These are phyloP conservation scores for Coregonus suidteri DNA, from an alignment of 2,797 vertebrate species.

Conservation along the genomic window DNA sequence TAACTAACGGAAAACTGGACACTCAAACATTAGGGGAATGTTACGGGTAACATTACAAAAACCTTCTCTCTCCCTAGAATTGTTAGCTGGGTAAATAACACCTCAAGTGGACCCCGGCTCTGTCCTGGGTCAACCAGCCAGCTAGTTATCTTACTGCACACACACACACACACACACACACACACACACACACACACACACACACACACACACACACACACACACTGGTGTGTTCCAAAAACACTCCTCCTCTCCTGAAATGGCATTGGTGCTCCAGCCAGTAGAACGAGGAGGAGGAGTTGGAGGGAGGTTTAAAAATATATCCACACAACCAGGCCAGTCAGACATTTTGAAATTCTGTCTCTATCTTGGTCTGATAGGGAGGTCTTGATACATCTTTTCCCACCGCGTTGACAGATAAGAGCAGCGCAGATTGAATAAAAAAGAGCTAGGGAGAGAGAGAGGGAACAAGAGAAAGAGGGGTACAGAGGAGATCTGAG, in stretches of 20 bases:
- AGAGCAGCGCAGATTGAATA: slow-evolving; percentile 72
- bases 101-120: slow-evolving; percentile 20
- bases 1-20: too few relatives aligned
- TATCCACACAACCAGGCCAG: slow-evolving; percentile 48
- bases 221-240: slow-evolving; percentile 56
- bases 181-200: not conserved
- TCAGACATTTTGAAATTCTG: slow-evolving; percentile 78
- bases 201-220: slow-evolving; percentile 1
- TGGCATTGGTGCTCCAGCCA: slow-evolving; percentile 28
- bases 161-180: not conserved
- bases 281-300: slow-evolving; percentile 24
- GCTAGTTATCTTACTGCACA: not conserved
- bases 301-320: slow-evolving; percentile 61
- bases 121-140: not conserved
- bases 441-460: slow-evolving; percentile 45
- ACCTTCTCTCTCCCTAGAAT: too few relatives aligned
- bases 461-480: slow-evolving; percentile 16
- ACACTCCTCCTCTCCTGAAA: slow-evolving; percentile 37
- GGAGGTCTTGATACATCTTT: slow-evolving; percentile 92
- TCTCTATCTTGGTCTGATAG: slow-evolving; percentile 72
- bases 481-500: slow-evolving; percentile 74
- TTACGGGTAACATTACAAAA: too few relatives aligned
- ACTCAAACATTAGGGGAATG: too few relatives aligned
- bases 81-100: slow-evolving; percentile 41
- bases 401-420: slow-evolving; percentile 75